Conservation (phyloP, 2,888 invertebrate species). For the Hirtodrosophila histrioides region DNA sequence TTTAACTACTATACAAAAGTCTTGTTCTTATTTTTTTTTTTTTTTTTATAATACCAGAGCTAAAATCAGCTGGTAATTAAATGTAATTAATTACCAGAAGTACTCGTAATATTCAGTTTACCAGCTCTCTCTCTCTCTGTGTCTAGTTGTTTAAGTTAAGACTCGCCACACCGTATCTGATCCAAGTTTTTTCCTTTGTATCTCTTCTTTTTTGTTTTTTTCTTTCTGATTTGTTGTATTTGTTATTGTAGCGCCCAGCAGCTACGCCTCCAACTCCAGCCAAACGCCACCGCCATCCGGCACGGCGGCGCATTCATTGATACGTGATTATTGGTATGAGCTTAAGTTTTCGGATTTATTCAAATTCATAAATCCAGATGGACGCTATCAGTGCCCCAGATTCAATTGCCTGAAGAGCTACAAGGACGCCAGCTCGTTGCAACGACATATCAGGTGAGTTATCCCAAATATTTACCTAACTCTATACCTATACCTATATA, state of each 20-base stretch:
- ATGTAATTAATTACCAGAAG: background rate
- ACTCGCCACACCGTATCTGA: constrained; percentile 5
- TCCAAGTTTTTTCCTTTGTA: background rate
- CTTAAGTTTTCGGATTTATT: constrained; percentile 85
- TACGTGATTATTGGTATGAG: constrained; percentile 85
- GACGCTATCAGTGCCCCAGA: constrained; percentile 84
- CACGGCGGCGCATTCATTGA: constrained; percentile 78
- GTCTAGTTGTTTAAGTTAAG: constrained; percentile 42
- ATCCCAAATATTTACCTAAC: background rate
- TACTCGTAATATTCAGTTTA: background rate
- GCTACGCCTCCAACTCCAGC: constrained; percentile 81
- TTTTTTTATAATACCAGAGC: no score
- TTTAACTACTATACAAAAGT: constrained; percentile 28
- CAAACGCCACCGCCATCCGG: constrained; percentile 81
- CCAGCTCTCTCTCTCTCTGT: constrained; percentile 8
- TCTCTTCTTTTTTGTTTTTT: background rate
- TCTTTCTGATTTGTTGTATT: constrained; percentile 30
- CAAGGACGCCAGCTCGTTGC: constrained; percentile 85
- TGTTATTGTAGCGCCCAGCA: constrained; percentile 67
- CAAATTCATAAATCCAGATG: constrained; percentile 84
- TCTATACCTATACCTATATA: background rate
- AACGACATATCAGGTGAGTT: constrained; percentile 85
- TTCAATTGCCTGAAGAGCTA: constrained; percentile 84
- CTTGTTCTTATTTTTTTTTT: constrained; percentile 49
- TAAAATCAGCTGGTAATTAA: constrained; percentile 8